Evolutionary conservation across 2,888 invertebrate genomes (phyloP).

Genomic region (Mesodorylaimus sp.): DNA sequence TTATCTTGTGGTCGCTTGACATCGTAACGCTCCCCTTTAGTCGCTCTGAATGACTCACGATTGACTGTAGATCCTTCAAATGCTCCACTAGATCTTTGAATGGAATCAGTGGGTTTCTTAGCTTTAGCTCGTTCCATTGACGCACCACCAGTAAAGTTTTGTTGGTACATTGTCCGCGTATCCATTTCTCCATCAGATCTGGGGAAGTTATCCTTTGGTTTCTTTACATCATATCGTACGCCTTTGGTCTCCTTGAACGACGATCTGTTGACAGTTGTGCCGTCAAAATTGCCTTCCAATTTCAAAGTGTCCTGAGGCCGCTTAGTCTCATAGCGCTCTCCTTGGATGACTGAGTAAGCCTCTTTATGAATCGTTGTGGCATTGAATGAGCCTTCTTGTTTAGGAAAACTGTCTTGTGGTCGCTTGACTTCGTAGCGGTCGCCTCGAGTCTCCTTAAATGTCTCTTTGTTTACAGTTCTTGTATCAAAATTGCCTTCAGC

Average conservation of each 20-base stretch:
- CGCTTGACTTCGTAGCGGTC: neutral
- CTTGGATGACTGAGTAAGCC: neutral
- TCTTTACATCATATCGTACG: neutral
- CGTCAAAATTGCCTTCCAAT: neutral
- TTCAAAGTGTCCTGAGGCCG: neutral
- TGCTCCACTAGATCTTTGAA: neutral
- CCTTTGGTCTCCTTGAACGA: neutral
- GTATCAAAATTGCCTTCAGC: neutral
- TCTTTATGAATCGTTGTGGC: neutral
- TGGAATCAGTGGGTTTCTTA: neutral
- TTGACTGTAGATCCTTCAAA: neutral
- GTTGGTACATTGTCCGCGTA: neutral
- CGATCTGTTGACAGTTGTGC: neutral
- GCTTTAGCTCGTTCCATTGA: too few relatives aligned
- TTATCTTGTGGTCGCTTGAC: neutral
- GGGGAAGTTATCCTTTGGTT: neutral
- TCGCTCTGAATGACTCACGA: neutral
- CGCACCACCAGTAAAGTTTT: too few relatives aligned
- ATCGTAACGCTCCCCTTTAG: neutral
- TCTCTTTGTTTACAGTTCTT: neutral
- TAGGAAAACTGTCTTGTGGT: neutral
- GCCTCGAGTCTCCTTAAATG: neutral
- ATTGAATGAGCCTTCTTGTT: neutral
- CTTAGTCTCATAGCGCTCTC: neutral
- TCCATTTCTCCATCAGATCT: neutral